Evolutionary conservation across 1,140 invertebrate genomes (phyloP).

Genomic region (Olivierus martensii): DNA sequence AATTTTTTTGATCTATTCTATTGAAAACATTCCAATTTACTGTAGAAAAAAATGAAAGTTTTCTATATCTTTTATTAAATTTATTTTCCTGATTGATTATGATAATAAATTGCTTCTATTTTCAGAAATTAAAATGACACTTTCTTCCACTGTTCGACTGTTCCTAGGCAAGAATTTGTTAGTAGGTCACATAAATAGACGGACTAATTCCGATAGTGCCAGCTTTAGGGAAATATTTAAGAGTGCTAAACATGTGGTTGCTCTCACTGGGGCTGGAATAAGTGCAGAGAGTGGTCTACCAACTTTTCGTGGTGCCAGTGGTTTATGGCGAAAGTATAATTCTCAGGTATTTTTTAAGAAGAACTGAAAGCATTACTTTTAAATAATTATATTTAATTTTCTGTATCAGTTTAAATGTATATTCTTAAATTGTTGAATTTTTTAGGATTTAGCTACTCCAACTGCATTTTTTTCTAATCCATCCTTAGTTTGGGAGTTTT

Average conservation of each 20-base stretch:
- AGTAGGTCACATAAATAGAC: slow-evolving; percentile 7
- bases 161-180: not conserved
- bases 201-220: slow-evolving; percentile 33
- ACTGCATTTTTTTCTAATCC: slow-evolving; percentile 48
- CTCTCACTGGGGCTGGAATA: slow-evolving; percentile 59
- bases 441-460: slow-evolving; percentile 47
- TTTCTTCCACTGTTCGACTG: no score
- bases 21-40: no score
- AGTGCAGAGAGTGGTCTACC: slow-evolving; percentile 70
- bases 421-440: no score
- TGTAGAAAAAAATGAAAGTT: no score
- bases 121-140: no score
- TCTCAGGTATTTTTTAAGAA: slow-evolving; percentile 39
- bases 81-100: no score
- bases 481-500: slow-evolving; percentile 64
- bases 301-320: slow-evolving; percentile 60
- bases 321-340: slow-evolving; percentile 58
- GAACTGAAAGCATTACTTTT: no score
- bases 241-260: slow-evolving; percentile 44
- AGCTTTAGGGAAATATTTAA: slow-evolving; percentile 40
- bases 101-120: no score
- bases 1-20: no score
- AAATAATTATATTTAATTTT: no score
- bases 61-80: no score
- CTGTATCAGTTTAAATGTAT: no score